Evolutionary conservation across 2,113 vertebrate genomes (phyloP).

Genomic region (Anguilla rostrata): DNA sequence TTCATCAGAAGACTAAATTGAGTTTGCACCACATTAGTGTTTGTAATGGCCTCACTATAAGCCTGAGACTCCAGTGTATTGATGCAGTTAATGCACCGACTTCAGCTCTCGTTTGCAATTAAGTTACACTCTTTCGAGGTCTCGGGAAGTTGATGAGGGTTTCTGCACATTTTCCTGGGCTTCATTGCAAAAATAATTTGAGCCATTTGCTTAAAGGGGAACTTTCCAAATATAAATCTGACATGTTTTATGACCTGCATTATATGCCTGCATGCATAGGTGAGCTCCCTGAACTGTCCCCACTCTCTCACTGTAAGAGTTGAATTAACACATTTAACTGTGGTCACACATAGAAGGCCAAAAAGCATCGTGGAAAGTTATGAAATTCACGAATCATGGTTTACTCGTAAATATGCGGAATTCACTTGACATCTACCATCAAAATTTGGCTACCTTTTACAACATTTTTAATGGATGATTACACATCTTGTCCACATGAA

Average conservation of each 20-base stretch:
- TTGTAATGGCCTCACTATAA: background rate
- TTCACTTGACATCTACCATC: background rate
- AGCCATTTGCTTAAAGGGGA: background rate
- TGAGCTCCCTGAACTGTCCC: no score
- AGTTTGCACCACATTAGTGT: background rate
- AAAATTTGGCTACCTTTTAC: background rate
- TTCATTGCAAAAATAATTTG: background rate
- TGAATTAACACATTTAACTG: no score
- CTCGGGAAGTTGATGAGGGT: background rate
- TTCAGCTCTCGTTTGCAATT: background rate
- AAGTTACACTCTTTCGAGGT: background rate
- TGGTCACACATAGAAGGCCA: no score
- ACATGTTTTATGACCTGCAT: no score
- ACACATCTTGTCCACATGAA: no score
- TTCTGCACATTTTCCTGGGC: background rate
- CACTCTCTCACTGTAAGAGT: no score
- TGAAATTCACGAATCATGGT: background rate
- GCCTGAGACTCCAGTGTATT: background rate
- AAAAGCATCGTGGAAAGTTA: no score
- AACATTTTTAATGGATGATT: background rate
- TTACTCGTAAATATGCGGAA: background rate
- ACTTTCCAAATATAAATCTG: background rate
- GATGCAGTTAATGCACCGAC: background rate
- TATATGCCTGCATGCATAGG: no score
- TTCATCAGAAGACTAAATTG: background rate